Percentiles rank a stretch among this genome's conserved stretches.
Evolutionary conservation across 1,140 invertebrate species (phyloP).

Genomic region (Sycobia sp.): DNA sequence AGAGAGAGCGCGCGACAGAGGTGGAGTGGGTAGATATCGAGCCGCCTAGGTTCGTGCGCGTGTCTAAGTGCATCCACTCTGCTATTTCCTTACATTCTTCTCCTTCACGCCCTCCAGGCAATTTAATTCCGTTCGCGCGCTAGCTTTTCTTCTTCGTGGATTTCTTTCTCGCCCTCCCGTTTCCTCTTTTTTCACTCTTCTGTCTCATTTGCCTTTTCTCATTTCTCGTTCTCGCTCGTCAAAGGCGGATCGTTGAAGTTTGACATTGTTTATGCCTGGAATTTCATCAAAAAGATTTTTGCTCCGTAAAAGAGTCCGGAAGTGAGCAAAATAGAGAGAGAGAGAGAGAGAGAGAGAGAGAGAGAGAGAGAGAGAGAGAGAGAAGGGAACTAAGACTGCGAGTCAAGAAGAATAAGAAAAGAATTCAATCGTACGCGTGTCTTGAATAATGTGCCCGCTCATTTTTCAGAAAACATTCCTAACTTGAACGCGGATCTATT

Average conservation of each 20-base stretch:
- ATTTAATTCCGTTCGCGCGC: constrained; percentile 16
- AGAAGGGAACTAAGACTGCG: neutral
- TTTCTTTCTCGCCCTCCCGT: neutral
- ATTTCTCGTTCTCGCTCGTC: neutral
- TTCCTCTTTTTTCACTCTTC: neutral
- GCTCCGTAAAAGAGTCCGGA: neutral
- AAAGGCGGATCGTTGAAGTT: neutral
- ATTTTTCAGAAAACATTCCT: constrained; percentile 13
- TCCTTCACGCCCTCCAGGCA: constrained; percentile 15
- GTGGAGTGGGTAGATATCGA: constrained; percentile 15
- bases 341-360: too few relatives aligned
- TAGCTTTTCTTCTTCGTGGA: neutral
- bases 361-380: neutral
- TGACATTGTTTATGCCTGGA: constrained; percentile 5
- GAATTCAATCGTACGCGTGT: constrained; percentile 2
- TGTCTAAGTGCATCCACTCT: constrained; percentile 25
- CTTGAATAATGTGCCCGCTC: neutral
- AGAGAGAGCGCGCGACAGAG: neutral
- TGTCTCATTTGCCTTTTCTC: neutral
- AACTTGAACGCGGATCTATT: too few relatives aligned
- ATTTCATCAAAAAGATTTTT: neutral
- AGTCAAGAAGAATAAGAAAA: neutral
- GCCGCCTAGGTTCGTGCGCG: neutral
- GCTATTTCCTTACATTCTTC: constrained; percentile 1
- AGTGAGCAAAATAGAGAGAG: neutral